Evolutionary conservation across 2,797 vertebrate species (phyloP).

Genomic region (Anniella stebbinsi): DNA sequence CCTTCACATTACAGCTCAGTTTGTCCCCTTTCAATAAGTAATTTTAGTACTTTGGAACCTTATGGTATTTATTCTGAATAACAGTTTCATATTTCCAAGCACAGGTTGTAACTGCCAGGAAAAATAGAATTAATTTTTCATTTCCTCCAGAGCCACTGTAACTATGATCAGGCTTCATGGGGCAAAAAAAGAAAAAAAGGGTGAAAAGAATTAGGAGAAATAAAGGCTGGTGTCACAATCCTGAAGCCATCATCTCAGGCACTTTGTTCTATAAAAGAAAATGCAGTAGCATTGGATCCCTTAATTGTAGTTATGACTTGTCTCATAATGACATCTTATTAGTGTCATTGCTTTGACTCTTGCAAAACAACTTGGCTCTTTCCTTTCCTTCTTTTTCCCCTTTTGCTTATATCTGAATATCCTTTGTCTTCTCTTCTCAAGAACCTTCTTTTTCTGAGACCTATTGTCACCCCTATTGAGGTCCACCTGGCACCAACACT

Average conservation of each 20-base stretch:
- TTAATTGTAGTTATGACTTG: constrained; percentile 12
- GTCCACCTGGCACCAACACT: too few relatives aligned
- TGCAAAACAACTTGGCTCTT: neutral
- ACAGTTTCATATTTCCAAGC: constrained; percentile 83
- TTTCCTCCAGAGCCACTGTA: constrained; percentile 75
- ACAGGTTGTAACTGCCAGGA: constrained; percentile 81
- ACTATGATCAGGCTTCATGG: constrained; percentile 62
- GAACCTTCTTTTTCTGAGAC: neutral
- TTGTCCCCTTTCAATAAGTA: constrained; percentile 78
- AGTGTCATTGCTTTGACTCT: neutral
- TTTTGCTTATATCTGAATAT: neutral
- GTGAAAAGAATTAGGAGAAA: constrained; percentile 42
- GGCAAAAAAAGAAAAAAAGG: constrained; percentile 12
- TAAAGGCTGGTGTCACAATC: constrained; percentile 45
- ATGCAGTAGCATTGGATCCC: neutral
- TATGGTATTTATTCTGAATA: constrained; percentile 76
- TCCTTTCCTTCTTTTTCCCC: neutral
- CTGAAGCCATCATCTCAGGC: constrained; percentile 32
- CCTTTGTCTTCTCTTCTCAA: neutral
- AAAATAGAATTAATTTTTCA: constrained; percentile 80
- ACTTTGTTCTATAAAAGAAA: constrained; percentile 33
- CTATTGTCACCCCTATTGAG: neutral
- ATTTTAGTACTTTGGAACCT: constrained; percentile 80
- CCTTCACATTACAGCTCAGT: constrained; percentile 74
- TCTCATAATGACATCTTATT: constrained; percentile 22